A percentile compares a stretch with the other conserved stretches of the same genome.
Conservation (phyloP, 1,140 invertebrate genomes). For the Drosophila persimilis region DNA sequence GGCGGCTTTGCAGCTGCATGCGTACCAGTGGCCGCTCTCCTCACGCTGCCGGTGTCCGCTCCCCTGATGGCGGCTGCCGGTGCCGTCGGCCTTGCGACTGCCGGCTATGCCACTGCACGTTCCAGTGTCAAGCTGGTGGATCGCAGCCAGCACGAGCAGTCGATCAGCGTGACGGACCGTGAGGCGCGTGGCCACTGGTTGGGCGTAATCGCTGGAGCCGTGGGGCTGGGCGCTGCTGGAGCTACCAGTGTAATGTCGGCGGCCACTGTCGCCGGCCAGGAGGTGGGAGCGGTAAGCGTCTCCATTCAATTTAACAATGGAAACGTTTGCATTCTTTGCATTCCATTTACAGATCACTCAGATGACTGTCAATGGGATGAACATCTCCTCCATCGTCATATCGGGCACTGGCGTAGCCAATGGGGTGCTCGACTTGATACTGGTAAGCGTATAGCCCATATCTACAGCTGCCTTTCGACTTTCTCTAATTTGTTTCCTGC, state of each 20-base stretch:
- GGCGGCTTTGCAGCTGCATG: constrained; percentile 65
- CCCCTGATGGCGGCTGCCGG: constrained; percentile 56
- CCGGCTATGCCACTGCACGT: constrained; percentile 55
- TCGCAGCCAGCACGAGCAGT: constrained; percentile 72
- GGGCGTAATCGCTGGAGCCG: constrained; percentile 46
- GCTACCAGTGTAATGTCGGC: constrained; percentile 58
- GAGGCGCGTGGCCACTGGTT: constrained; percentile 65
- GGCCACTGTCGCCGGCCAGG: constrained; percentile 52
- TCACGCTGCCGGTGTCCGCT: constrained; percentile 52
- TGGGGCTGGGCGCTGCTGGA: constrained; percentile 66
- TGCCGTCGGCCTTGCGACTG: constrained; percentile 47
- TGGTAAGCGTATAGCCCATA: constrained; percentile 35
- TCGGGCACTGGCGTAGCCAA: constrained; percentile 62
- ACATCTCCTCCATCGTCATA: constrained; percentile 62
- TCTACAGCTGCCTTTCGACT: not conserved
- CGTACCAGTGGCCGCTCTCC: constrained; percentile 42
- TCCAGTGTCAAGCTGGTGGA: constrained; percentile 50
- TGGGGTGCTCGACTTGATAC: constrained; percentile 52
- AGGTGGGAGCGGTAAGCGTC: constrained; percentile 63
- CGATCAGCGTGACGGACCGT: constrained; percentile 57
- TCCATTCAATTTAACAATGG: no score
- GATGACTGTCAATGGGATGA: constrained; percentile 64
- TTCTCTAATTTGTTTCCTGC: not conserved
- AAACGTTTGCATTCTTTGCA: not conserved
- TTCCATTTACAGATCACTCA: constrained; percentile 47